Evolutionary conservation across 2,113 vertebrate species (phyloP).

Genomic region (Tychaedon coryphoeus): DNA sequence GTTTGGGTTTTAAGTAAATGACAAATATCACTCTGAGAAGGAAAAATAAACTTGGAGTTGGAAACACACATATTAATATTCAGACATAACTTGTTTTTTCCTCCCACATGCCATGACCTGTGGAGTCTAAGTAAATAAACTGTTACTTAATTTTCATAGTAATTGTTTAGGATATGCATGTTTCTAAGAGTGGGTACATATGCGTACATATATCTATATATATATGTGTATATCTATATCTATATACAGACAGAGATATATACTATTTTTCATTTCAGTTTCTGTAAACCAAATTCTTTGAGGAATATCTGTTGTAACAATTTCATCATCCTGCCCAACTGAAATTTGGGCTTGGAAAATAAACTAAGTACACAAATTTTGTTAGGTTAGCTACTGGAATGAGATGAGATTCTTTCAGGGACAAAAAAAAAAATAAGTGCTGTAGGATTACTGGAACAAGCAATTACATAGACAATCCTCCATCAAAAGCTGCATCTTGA

Average conservation of each 20-base stretch:
- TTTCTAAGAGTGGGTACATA: neutral
- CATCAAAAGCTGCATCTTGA: neutral
- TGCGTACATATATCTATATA: rapidly evolving
- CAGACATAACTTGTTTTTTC: neutral
- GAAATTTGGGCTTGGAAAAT: neutral
- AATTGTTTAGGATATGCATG: neutral
- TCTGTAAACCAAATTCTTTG: neutral
- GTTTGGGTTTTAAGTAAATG: neutral
- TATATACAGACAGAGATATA: neutral
- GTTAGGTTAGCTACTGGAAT: neutral
- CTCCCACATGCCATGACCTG: neutral
- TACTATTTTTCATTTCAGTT: neutral
- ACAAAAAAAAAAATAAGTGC: neutral
- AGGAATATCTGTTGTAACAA: neutral
- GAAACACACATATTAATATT: neutral
- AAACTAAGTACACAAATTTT: neutral
- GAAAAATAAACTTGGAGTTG: neutral
- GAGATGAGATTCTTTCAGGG: neutral
- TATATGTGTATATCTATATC: too few relatives aligned
- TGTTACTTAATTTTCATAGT: neutral
- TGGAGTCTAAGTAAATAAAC: neutral
- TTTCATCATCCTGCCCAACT: neutral
- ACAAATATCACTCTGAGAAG: neutral
- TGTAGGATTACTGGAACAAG: neutral
- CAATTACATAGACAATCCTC: neutral